Evolutionary conservation across 1,140 invertebrate genomes (phyloP).

Genomic region (Odontomachus brunneus): DNA sequence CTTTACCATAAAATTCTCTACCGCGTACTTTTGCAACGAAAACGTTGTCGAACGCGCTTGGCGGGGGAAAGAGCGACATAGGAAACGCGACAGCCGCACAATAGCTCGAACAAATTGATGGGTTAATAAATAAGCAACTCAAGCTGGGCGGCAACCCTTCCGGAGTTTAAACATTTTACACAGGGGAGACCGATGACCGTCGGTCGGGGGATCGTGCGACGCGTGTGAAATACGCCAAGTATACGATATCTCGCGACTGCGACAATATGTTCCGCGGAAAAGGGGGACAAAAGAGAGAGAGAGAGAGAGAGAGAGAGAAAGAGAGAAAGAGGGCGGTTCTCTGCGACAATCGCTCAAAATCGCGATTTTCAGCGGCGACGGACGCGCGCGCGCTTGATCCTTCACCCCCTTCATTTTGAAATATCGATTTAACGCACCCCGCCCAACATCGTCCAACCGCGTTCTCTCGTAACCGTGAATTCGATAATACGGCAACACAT

Average conservation of each 20-base stretch:
- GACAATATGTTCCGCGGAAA: slow-evolving; percentile 68
- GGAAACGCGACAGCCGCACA: slow-evolving; percentile 35
- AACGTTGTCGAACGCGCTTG: not conserved
- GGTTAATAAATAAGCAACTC: slow-evolving; percentile 84
- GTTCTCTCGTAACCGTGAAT: slow-evolving; percentile 11
- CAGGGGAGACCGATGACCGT: slow-evolving; percentile 47
- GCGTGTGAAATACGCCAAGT: slow-evolving; percentile 78
- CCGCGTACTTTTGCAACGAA: no score
- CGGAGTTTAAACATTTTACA: slow-evolving; percentile 79
- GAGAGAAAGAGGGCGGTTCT: slow-evolving; percentile 42
- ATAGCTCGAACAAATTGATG: slow-evolving; percentile 79
- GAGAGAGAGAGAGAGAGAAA: no score
- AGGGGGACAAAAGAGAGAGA: slow-evolving; percentile 27
- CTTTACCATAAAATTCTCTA: no score
- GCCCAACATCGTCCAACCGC: not conserved
- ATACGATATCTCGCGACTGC: slow-evolving; percentile 58
- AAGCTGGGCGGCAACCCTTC: slow-evolving; percentile 78
- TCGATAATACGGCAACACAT: no score
- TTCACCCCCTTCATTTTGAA: not conserved
- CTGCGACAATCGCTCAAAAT: slow-evolving; percentile 50
- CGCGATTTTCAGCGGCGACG: slow-evolving; percentile 12
- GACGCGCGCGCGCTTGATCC: not conserved
- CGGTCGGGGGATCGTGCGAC: slow-evolving; percentile 38
- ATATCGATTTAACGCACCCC: slow-evolving; percentile 17
- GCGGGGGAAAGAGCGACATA: slow-evolving; percentile 10